Evolutionary conservation across 2,888 invertebrate species (phyloP), one percentile per base, ranked within the genome.

Genomic region (Heliconius erato): DNA sequence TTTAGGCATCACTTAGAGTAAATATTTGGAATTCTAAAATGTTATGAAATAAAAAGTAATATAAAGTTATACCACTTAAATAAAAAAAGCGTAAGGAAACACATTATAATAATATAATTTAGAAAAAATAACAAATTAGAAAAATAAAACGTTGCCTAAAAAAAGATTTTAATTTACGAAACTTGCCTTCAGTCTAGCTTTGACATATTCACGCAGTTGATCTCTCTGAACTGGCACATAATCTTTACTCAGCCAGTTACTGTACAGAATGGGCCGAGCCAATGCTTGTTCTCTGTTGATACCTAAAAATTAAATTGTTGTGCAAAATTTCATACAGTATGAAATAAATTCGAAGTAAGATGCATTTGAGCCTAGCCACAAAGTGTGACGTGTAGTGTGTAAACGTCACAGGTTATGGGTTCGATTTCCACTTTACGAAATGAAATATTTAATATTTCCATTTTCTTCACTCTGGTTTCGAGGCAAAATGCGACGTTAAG

Each of bases 181-280:
- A 28, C 28, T 16, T 67, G 49, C 98, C 97, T 99, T 99, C 0
- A 99, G 97, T 84, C 99, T 97, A 79, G 99, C 99, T 90, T 99
- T 98, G 65, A 99, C 99, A 91, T 99, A 99, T 91, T 99, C 99
- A 35, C 99, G 97, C 44, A 99, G 96, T 90, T 99, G 98, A 90
- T 99, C 99, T 87, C 99, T 97, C 86, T 98, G 98, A 5, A 99
- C 99, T 0, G 99, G 99, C 83, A 98, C 97, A 90, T 99, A 99
- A 93, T 99, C 99, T 94, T 99, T 99, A 82, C 99, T 99, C 65
- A 99, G 96, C 99, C 99, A 99, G 95, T 99, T 99, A 91, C 99
- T 99, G 97, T 99, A 99, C 44, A 99, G 96, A 87, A 99, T 99
- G 0, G 99, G 99, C 80, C 99, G 97, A 74, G 97, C 96, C n/a